These are phyloP conservation scores for Chlorops oryzae DNA, from an alignment of 1,140 invertebrate genomes.

Conservation along the genomic window DNA sequence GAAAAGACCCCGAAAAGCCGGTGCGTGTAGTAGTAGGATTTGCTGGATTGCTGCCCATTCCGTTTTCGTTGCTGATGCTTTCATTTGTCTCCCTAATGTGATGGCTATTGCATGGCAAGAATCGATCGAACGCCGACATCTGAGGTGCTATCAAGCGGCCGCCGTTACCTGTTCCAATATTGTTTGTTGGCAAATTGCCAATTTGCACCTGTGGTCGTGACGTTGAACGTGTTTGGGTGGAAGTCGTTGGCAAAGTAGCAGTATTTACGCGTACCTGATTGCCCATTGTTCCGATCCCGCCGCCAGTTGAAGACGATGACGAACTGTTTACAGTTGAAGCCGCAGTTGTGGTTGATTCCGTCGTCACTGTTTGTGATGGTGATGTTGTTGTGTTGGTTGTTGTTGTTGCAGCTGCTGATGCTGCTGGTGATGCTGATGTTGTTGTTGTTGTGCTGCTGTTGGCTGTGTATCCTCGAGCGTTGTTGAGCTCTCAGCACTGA, in stretches of 20 bases:
- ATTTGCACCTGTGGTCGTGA: constrained; percentile 60
- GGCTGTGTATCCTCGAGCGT: too few relatives aligned
- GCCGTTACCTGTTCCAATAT: constrained; percentile 40
- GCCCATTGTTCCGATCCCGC: too few relatives aligned
- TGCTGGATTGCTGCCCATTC: constrained; percentile 2
- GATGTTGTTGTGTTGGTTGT: constrained; percentile 13
- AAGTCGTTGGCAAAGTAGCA: constrained; percentile 60
- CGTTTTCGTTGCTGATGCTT: neutral
- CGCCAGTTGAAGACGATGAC: constrained; percentile 46
- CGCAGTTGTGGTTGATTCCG: constrained; percentile 10
- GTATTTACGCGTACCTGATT: constrained; percentile 57
- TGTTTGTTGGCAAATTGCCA: constrained; percentile 31
- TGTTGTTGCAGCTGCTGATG: constrained; percentile 14
- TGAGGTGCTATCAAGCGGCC: constrained; percentile 41
- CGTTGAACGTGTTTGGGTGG: constrained; percentile 61
- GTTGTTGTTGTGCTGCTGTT: constrained; percentile 14
- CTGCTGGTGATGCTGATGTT: constrained; percentile 13
- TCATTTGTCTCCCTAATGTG: constrained; percentile 38
- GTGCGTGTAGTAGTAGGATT: too few relatives aligned
- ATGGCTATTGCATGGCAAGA: constrained; percentile 46
- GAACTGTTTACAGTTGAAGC: constrained; percentile 17
- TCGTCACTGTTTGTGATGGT: neutral
- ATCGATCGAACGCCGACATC: constrained; percentile 43
- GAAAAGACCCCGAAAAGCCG: too few relatives aligned
- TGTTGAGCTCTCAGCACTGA: too few relatives aligned